Evolutionary conservation across 2,797 vertebrate genomes (phyloP), one percentile per base, ranked within the genome.

Genomic region (Chelonia mydas): DNA sequence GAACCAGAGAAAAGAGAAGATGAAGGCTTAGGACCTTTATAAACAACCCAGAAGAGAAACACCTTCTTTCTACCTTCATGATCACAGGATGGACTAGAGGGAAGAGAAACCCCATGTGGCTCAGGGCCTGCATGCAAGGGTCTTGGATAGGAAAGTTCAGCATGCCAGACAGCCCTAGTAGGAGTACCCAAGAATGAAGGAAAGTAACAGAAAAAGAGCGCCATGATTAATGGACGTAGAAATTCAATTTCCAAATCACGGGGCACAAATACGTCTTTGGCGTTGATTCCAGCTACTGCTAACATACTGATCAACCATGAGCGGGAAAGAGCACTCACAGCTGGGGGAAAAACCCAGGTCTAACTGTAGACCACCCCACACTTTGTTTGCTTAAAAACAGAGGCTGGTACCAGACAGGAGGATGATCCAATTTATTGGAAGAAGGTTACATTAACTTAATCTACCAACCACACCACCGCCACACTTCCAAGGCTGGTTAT

Each of bases 1-100:
- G 98, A 99, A 99, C 97, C 98, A 98, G 98, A 99, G 92, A 99
- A 96, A 98, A 98, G 97, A 98, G 95, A 96, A 98, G 97, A 95
- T 98, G 91, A 98, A 98, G 86, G 95, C 96, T 88, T 97, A 90
- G 59, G 95, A 88, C 89, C 88, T 87, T 87, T 83, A 53, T 80
- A 89, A 95, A 59, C 11, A 83, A 92, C 27, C 88, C 68, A 83
- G 92, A 95, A 97, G 79, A 97, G 89, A 98, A 98, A 97, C 72
- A 96, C 50, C 74, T 95, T 95, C 57, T 81, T 95, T 89, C 45
- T 86, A 98, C 98, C 97, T 98, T 98, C 98, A 98, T 98, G 98
- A 98, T 98, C 98, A 98, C 54, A 97, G 97, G 21, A 57, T 0
- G 68, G 77, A 61, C 72, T 97, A 88, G 86, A 93, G 96, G 51